Evolutionary conservation across 2,797 vertebrate genomes (phyloP), one percentile per base, ranked within the genome.

Genomic region (Eidolon dupreanum): DNA sequence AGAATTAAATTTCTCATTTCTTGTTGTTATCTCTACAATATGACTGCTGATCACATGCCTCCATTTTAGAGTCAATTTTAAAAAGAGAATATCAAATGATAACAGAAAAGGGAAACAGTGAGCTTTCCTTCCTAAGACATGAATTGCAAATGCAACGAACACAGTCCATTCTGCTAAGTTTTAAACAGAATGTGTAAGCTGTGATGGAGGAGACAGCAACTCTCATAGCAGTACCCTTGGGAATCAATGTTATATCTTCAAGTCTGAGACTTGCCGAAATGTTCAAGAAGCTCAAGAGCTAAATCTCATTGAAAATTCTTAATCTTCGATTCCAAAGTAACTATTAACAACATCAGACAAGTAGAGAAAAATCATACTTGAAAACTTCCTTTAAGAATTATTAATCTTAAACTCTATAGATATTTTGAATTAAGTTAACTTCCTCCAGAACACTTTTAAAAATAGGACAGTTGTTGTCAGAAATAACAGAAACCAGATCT

Each of bases 1-100:
- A 8, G 16, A 93, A 90, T 53, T 36, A 61, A 95, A 24, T 87
- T 97, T 96, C 91, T 98, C 84, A 89, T 70, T 70, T 95, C 70
- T 87, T 87, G 5, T 55, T 92, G n/a, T 78, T 68, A 97, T 90
- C 75, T 93, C 71, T 96, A 15, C 74, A 93, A 74, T 78, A 88
- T 93, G 70, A 77, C 6, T 49, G 46, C 22, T 84, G 90, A 90
- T 74, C 83, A 95, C 28, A 70, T 55, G 13, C 57, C 73, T 96
- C 53, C 61, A 95, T 55, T 84, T 96, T 93, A 95, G 20, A 97
- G 87, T 86, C 55, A 93, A 31, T 88, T 83, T 87, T 4, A 75
- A 91, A 83, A 83, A 53, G 36, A 53, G 53, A 92, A 17, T 95
- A 87, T 70, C 66, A 3, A 95, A 65, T 94, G 75, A 93, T 93